Evolutionary conservation across 2,797 vertebrate genomes (phyloP).

Genomic region (Hephaestus fuliginosus): DNA sequence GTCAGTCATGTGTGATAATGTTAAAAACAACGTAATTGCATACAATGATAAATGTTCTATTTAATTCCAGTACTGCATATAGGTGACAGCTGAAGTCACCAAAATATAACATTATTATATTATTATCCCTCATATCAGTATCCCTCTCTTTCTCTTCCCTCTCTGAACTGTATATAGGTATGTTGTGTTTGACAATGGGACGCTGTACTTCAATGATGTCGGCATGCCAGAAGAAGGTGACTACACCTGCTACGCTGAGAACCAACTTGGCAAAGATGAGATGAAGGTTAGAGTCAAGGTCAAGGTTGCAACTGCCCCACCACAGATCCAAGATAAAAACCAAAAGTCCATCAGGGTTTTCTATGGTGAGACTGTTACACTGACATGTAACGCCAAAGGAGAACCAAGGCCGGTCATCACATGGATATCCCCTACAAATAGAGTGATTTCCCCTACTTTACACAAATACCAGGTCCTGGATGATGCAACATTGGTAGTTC

Average conservation of each 20-base stretch:
- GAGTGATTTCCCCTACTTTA: slow-evolving; percentile 81
- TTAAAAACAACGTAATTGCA: not conserved
- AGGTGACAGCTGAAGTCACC: slow-evolving; percentile 6
- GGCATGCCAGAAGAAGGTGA: slow-evolving; percentile 91
- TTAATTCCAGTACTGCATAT: not conserved
- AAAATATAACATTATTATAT: not conserved
- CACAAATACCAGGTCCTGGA: slow-evolving; percentile 89
- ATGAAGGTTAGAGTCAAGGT: slow-evolving; percentile 92
- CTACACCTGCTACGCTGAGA: slow-evolving; percentile 95
- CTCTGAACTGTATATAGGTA: slow-evolving; percentile 71
- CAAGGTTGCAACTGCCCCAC: slow-evolving; percentile 84
- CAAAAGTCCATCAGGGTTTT: slow-evolving; percentile 76
- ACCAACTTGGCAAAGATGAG: slow-evolving; percentile 93
- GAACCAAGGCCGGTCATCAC: slow-evolving; percentile 86
- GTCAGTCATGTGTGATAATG: not conserved
- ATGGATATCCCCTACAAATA: slow-evolving; percentile 91
- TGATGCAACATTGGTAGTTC: slow-evolving; percentile 91
- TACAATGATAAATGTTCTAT: not conserved
- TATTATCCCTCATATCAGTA: not conserved
- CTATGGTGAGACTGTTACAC: slow-evolving; percentile 86
- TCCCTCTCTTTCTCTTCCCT: not conserved
- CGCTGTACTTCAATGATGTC: slow-evolving; percentile 92
- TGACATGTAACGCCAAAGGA: slow-evolving; percentile 88
- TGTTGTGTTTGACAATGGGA: slow-evolving; percentile 94
- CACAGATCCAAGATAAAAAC: slow-evolving; percentile 85